Percentiles rank a stretch among this genome's conserved stretches.
Conservation (phyloP, 2,888 invertebrate genomes). For the Cheilosia vulpina region DNA sequence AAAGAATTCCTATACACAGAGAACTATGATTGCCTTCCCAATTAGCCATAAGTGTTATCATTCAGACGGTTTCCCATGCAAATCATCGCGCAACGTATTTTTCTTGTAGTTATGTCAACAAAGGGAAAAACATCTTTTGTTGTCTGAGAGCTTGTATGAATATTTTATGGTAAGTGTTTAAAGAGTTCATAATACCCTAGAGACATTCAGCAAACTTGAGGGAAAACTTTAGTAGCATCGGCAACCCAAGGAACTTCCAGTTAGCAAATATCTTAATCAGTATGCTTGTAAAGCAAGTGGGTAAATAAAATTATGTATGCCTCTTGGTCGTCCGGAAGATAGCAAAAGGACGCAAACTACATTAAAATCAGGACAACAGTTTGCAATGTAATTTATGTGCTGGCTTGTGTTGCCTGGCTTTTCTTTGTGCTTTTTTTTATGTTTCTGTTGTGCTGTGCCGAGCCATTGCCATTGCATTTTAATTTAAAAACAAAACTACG, state of each 20-base stretch:
- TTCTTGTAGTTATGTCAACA: conserved; percentile 33
- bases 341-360: conserved; percentile 20
- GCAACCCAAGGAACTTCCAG: conserved; percentile 12
- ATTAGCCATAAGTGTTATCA: conserved; percentile 11
- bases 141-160: conserved; percentile 32
- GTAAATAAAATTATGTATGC: conserved; percentile 34
- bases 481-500: conserved; percentile 14
- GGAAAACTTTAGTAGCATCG: conserved; percentile 9
- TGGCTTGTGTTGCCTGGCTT: conserved; percentile 1
- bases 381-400: conserved; percentile 17
- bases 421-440: background rate
- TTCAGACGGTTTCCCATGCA: conserved; percentile 4
- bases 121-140: conserved; percentile 25
- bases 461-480: conserved; percentile 34
- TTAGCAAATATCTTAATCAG: conserved; percentile 45
- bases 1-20: too few species aligned
- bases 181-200: conserved; percentile 42
- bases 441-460: background rate
- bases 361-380: conserved; percentile 36
- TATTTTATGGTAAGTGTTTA: conserved; percentile 42
- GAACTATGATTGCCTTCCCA: background rate
- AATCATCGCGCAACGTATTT: conserved; percentile 1
- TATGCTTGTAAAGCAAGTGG: conserved; percentile 19
- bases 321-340: background rate
- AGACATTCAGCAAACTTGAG: conserved; percentile 43